These are phyloP conservation scores for Turnix velox DNA, from an alignment of 2,113 vertebrate genomes.

Conservation along the genomic window DNA sequence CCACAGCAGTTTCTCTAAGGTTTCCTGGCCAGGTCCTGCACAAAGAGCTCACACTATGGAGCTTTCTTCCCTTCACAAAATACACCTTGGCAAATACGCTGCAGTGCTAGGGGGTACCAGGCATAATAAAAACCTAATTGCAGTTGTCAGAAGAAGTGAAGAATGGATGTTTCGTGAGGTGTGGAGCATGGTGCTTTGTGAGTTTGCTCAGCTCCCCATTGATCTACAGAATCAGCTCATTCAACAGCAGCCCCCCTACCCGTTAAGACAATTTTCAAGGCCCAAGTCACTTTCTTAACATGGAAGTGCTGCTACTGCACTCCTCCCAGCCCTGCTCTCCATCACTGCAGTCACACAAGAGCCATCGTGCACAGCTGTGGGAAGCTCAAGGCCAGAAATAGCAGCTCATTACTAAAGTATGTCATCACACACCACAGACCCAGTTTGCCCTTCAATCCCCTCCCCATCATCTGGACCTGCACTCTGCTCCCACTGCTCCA, in stretches of 20 bases:
- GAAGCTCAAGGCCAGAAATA: background rate
- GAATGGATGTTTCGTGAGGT: background rate
- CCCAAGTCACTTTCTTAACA: background rate
- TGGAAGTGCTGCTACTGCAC: background rate
- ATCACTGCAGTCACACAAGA: background rate
- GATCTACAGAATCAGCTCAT: background rate
- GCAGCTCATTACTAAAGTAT: background rate
- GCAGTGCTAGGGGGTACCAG: background rate
- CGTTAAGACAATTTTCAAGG: background rate
- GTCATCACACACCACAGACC: background rate
- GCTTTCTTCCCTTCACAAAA: background rate
- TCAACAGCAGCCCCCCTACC: background rate
- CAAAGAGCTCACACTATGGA: background rate
- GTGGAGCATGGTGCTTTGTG: background rate
- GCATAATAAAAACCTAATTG: background rate
- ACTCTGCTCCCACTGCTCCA: rapidly evolving
- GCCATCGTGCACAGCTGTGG: background rate
- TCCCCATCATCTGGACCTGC: rapidly evolving
- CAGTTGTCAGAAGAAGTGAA: background rate
- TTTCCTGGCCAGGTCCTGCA: background rate
- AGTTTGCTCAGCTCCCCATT: background rate
- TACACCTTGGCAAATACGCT: background rate
- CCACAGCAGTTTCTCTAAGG: background rate
- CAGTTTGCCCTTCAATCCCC: rapidly evolving
- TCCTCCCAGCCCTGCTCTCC: background rate